Evolutionary conservation across 2,888 invertebrate species (phyloP), one percentile per base, ranked within the genome.

Genomic region (Trachelus stipa): DNA sequence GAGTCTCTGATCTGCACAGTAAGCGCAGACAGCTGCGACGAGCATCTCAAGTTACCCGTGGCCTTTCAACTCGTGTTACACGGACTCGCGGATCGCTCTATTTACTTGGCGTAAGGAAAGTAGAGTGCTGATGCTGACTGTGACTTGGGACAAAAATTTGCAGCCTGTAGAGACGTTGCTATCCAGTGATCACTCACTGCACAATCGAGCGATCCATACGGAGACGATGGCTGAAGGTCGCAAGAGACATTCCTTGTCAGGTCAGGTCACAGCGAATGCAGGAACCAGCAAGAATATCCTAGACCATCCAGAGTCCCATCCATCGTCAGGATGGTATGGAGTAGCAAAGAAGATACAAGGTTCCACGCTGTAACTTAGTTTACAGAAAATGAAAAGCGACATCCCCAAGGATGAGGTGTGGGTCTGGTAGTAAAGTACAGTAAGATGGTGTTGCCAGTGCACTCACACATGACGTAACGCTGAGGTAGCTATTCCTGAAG

Each of bases 11-110:
- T 23, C 23, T 23, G 23, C 56, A 56, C 56, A 56, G 34, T 23
- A 75, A 77, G 75, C 76, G 79, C 77, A 76, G 80, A 81, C 83
- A 85, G 82, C 85, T 84, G 83, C 81, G 84, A 79, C 81, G 81
- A 80, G 80, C 79, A 79, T 87, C 87, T 89, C 88, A 83, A 83
- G 87, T 89, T 89, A 89, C 89, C 84, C 69, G 80, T 85, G 88
- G 87, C 89, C 88, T 89, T 88, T 87, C 87, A 89, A 87, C 88
- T 89, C 86, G 84, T 84, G 81, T 89, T 88, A 87, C 88, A 86
- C 82, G 76, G 31, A 71, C 71, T 34, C 71, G 33, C 71, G 33
- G 56, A 56, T 23, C 56, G 56, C 56, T 56, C 56, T 56, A 23
- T 56, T 56, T 56, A 56, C 56, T 56, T 56, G 56, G 56, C 33